Evolutionary conservation across 2,797 vertebrate genomes (phyloP).

Genomic region (Chelonia mydas): DNA sequence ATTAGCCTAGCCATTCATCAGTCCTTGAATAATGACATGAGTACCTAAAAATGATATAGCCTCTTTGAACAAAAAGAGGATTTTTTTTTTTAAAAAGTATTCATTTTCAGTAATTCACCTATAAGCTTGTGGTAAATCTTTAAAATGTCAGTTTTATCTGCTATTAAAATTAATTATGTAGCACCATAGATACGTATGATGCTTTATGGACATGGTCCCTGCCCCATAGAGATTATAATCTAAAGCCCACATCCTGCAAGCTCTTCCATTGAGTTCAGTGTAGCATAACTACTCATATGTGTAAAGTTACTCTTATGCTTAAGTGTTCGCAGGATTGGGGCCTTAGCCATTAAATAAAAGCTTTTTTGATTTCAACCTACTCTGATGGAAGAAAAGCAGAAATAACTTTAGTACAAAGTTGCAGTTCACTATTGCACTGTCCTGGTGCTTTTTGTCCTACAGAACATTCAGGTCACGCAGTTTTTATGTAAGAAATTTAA

Average conservation of each 20-base stretch:
- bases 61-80: not conserved
- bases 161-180: not conserved
- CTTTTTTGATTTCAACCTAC: constrained; percentile 31
- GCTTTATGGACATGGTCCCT: not conserved
- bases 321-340: constrained; percentile 16
- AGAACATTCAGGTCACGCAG: constrained; percentile 42
- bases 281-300: not conserved
- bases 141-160: constrained; percentile 28
- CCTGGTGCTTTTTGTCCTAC: constrained; percentile 17
- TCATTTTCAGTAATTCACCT: constrained; percentile 2
- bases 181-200: not conserved
- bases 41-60: constrained; percentile 33
- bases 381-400: constrained; percentile 53
- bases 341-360: constrained; percentile 45
- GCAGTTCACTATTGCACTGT: constrained; percentile 39
- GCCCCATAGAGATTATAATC: constrained; percentile 6
- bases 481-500: constrained; percentile 59
- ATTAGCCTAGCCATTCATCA: constrained; percentile 19
- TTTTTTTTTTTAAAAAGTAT: constrained; percentile 16
- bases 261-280: not conserved
- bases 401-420: constrained; percentile 57
- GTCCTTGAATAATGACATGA: not conserved
- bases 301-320: not conserved
- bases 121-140: not conserved
- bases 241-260: not conserved